Evolutionary conservation across 2,113 vertebrate species (phyloP), one percentile per base, ranked within the genome.

Genomic region (Athene noctua): DNA sequence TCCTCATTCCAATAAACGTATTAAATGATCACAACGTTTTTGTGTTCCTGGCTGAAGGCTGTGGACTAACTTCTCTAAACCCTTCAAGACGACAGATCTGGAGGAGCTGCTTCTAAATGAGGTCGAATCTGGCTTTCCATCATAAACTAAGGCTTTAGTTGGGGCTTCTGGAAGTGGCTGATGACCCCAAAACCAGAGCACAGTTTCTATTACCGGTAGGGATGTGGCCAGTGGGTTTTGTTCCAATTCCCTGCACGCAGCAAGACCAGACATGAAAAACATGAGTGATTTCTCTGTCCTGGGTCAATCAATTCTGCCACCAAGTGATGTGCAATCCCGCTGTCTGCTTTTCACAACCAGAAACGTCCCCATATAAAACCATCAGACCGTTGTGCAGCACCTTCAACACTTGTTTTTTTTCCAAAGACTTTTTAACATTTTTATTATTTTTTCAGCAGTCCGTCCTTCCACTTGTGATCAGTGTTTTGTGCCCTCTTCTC

Each of bases 11-110:
- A 65, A 42, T 34, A 15, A 63, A 21, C 0, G 1, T 40, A 54
- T 59, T 15, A 42, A 65, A 36, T 18, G 38, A 47, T 57, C 3
- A 0, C 52, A 34, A 9, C 0, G 0, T 25, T 44, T 38, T 51
- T n/a, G 15, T 15, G 32, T 42, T 27, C 63, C 78, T 57, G 88
- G 78, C 59, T 80, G 70, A 26, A 30, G 17, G 23, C 52, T 54
- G 75, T 19, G 11, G 19, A 55, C 23, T 11, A 16, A 63, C 29
- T 71, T 29, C 58, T 66, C 68, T 61, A 66, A 71, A 34, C 19
- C 30, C 52, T 44, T 49, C n/a, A 29, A 25, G 15, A 23, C 2
- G 9, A 22, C 65, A 55, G 63, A 38, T 59, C 62, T 59, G 49
- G 67, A 89, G 46, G 22, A 72, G n/a, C 3, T 17, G 51, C 68